Conservation (phyloP, 2,797 vertebrate species). For the Ceryle rudis region DNA sequence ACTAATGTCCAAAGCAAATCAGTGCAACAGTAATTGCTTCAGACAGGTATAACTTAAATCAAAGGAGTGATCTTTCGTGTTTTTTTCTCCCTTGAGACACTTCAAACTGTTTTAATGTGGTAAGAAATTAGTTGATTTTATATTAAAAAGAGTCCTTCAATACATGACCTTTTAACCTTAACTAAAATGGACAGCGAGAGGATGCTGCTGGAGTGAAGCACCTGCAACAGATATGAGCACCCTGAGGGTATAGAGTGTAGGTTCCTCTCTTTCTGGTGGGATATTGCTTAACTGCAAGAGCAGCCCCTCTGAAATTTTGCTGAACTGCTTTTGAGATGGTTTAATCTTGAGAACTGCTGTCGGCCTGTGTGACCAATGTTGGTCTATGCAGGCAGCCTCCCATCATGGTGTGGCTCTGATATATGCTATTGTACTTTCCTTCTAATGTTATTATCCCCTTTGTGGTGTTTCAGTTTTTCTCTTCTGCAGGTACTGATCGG, state of each 20-base stretch:
- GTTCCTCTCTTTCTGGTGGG: background rate
- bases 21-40: background rate
- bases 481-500: background rate
- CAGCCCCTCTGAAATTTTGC: background rate
- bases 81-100: background rate
- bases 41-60: background rate
- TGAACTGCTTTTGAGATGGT: background rate
- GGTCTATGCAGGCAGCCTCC: background rate
- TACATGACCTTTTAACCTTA: background rate
- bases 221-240: background rate
- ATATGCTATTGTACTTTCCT: background rate
- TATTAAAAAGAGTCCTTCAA: background rate
- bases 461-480: background rate
- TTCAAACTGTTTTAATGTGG: background rate
- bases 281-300: background rate
- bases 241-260: background rate
- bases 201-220: background rate
- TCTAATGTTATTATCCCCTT: background rate
- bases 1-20: background rate
- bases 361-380: background rate
- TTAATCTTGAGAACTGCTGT: background rate
- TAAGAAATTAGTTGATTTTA: background rate
- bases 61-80: background rate
- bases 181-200: background rate
- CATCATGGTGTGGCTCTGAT: background rate